phyloP scores from a whole-genome alignment of 2,797 vertebrate species.

The Pangasius djambal region DNA sequence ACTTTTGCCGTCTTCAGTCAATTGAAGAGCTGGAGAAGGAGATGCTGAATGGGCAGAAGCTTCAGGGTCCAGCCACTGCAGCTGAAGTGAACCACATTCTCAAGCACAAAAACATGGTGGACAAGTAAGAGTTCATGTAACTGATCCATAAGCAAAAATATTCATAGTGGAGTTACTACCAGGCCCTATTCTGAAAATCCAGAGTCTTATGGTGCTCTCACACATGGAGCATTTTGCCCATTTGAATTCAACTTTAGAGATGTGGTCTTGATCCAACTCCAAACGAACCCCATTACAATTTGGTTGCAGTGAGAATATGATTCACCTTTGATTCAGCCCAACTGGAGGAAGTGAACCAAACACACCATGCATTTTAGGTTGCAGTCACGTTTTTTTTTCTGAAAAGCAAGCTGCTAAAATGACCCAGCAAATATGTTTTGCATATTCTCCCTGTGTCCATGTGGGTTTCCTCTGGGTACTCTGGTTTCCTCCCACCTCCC shows the following conservation, averaged over 20 bases:
- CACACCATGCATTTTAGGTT: neutral
- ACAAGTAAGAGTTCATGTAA: constrained; percentile 81
- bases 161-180: neutral
- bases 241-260: neutral
- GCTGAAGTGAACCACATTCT: constrained; percentile 87
- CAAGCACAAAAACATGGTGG: constrained; percentile 82
- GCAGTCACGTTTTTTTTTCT: neutral
- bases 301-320: neutral
- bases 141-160: neutral
- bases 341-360: neutral
- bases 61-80: constrained; percentile 92
- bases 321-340: neutral
- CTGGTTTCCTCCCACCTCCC: neutral
- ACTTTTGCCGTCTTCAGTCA: constrained; percentile 71
- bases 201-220: neutral
- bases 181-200: neutral
- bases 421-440: neutral
- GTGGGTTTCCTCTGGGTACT: neutral
- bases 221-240: neutral
- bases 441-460: neutral
- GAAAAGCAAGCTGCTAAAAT: neutral
- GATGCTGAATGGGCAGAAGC: constrained; percentile 95
- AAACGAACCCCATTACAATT: neutral
- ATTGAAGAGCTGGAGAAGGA: constrained; percentile 95
- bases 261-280: neutral